Conservation (phyloP, 2,113 vertebrate species). For the Chaetorhynchus papuensis region DNA sequence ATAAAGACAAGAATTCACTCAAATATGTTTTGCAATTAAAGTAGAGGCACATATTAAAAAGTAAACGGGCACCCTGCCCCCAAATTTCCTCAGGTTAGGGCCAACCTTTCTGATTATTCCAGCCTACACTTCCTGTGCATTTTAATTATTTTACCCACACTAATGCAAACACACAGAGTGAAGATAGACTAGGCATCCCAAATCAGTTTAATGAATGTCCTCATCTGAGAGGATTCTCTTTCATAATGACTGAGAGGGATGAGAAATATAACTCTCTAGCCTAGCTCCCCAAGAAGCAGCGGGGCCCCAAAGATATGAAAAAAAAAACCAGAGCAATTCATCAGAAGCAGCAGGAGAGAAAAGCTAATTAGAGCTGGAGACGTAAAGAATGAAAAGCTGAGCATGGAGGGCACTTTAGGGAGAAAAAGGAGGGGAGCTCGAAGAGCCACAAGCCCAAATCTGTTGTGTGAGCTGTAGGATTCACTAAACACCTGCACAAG, state of each 20-base stretch:
- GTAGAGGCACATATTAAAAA: background rate
- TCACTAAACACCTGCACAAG: background rate
- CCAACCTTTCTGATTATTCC: background rate
- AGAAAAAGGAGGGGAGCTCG: background rate
- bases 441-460: conserved; percentile 39
- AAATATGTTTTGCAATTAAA: background rate
- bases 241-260: conserved; percentile 21
- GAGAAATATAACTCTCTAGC: background rate
- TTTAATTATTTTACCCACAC: conserved; percentile 6
- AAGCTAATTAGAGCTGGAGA: conserved; percentile 53
- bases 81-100: background rate
- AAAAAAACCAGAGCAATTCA: conserved; percentile 23
- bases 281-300: conserved; percentile 30
- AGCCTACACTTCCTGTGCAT: background rate
- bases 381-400: conserved; percentile 24
- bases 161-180: background rate
- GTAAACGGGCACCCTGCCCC: background rate
- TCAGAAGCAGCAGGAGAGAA: conserved; percentile 61
- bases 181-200: background rate
- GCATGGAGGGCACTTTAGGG: conserved; percentile 27
- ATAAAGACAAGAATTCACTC: background rate
- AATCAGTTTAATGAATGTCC: conserved; percentile 48
- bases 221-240: conserved; percentile 36
- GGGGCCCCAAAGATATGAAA: conserved; percentile 17
- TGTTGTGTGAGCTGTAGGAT: background rate